phyloP scores from a whole-genome alignment of 2,113 vertebrate species.

The Marcusenius ussheri region DNA sequence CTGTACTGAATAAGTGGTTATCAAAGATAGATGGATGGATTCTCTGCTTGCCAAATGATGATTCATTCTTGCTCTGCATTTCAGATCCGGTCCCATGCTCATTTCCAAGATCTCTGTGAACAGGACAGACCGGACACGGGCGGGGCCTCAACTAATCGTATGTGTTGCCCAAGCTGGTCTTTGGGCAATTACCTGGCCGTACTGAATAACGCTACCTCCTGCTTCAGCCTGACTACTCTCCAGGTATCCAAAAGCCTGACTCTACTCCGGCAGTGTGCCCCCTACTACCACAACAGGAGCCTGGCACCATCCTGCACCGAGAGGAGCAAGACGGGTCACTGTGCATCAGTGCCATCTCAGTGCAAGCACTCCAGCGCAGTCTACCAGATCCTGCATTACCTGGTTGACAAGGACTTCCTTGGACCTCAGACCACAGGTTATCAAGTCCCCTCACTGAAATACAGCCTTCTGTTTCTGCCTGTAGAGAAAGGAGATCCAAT shows the following conservation, averaged over 20 bases:
- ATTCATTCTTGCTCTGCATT: conserved; percentile 33
- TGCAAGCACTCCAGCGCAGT: conserved; percentile 74
- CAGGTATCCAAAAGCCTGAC: conserved; percentile 78
- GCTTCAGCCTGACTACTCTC: conserved; percentile 75
- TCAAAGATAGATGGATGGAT: neutral
- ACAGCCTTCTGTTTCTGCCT: conserved; percentile 86
- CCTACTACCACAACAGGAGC: conserved; percentile 76
- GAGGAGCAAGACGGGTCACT: conserved; percentile 64
- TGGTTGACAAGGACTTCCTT: conserved; percentile 91
- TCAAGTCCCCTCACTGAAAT: conserved; percentile 93
- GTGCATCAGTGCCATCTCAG: conserved; percentile 76
- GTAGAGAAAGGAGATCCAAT: conserved; percentile 76
- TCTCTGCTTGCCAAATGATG: neutral
- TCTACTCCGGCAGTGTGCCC: conserved; percentile 82
- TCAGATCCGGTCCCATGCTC: conserved; percentile 82
- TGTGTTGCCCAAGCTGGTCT: conserved; percentile 96
- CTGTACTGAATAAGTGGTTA: neutral
- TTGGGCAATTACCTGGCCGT: conserved; percentile 90
- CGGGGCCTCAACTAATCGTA: conserved; percentile 44
- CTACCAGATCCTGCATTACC: conserved; percentile 87
- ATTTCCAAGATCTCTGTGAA: conserved; percentile 81
- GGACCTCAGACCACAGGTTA: conserved; percentile 87
- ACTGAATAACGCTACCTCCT: conserved; percentile 83
- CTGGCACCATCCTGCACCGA: conserved; percentile 70
- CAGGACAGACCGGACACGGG: conserved; percentile 49